phyloP scores from a whole-genome alignment of 2,888 invertebrate species.

The Amiota communis region DNA sequence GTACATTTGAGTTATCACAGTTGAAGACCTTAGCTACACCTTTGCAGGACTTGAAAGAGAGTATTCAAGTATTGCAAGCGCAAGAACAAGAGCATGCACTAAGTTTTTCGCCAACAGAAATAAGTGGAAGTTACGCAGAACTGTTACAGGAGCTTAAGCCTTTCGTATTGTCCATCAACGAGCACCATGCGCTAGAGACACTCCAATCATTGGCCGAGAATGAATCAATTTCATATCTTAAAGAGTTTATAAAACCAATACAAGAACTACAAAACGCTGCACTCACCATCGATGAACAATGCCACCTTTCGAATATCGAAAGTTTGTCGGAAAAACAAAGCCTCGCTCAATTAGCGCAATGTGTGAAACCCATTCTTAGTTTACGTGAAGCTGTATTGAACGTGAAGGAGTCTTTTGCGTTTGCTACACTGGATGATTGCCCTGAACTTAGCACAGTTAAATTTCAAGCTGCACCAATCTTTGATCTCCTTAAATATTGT shows the following conservation, averaged over 20 bases:
- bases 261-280: constrained; percentile 69
- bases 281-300: constrained; percentile 66
- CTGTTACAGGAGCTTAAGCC: constrained; percentile 54
- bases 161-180: constrained; percentile 55
- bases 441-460: constrained; percentile 50
- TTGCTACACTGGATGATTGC: constrained; percentile 48
- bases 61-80: constrained; percentile 54
- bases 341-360: constrained; percentile 45
- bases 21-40: constrained; percentile 61
- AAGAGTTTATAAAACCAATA: constrained; percentile 69
- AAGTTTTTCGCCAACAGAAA: constrained; percentile 45
- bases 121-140: constrained; percentile 44
- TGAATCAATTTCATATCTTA: constrained; percentile 58
- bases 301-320: constrained; percentile 58
- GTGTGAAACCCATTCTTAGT: constrained; percentile 55
- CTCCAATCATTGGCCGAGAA: constrained; percentile 54
- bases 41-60: constrained; percentile 62
- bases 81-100: constrained; percentile 55
- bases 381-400: constrained; percentile 57
- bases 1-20: constrained; percentile 52
- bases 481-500: constrained; percentile 59
- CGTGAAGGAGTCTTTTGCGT: constrained; percentile 52
- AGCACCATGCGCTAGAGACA: constrained; percentile 57
- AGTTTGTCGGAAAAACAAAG: constrained; percentile 46
- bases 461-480: constrained; percentile 51